These are phyloP conservation scores for Siniperca obscura DNA, from an alignment of 2,797 vertebrate species.

Conservation along the genomic window DNA sequence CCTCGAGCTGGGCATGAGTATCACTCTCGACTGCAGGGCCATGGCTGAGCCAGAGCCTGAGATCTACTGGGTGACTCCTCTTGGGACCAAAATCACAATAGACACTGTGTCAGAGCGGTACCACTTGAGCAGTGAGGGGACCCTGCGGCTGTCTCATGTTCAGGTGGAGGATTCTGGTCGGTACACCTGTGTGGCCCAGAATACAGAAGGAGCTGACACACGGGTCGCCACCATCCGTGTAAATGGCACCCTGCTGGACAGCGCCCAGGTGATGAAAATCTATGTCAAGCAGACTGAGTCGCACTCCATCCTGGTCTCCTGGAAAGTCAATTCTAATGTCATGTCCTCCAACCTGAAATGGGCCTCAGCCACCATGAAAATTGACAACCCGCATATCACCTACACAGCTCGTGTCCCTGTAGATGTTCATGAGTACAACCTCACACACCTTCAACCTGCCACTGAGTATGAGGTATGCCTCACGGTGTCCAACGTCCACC, in stretches of 20 bases:
- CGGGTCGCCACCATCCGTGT: slow-evolving; percentile 91
- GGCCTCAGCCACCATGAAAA: slow-evolving; percentile 98
- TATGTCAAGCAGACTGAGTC: slow-evolving; percentile 95
- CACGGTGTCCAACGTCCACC: slow-evolving; percentile 93
- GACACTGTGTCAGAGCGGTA: slow-evolving; percentile 92
- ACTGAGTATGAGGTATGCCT: slow-evolving; percentile 98
- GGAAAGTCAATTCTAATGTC: slow-evolving; percentile 95
- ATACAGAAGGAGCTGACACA: slow-evolving; percentile 94
- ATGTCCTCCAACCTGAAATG: slow-evolving; percentile 97
- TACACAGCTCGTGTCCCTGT: slow-evolving; percentile 98
- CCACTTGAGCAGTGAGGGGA: slow-evolving; percentile 91
- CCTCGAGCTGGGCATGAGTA: slow-evolving; percentile 88
- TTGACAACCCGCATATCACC: slow-evolving; percentile 97
- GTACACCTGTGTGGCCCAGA: slow-evolving; percentile 97
- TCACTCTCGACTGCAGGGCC: slow-evolving; percentile 93
- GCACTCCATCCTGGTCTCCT: slow-evolving; percentile 96
- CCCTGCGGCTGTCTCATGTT: slow-evolving; percentile 89
- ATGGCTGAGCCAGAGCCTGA: slow-evolving; percentile 97
- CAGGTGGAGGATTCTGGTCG: slow-evolving; percentile 94
- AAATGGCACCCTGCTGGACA: slow-evolving; percentile 94
- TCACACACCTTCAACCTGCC: slow-evolving; percentile 95
- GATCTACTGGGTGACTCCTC: slow-evolving; percentile 98
- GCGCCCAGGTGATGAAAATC: slow-evolving; percentile 94
- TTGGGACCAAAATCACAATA: slow-evolving; percentile 91
- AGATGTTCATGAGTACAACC: slow-evolving; percentile 97